phyloP scores from a whole-genome alignment of 2,113 vertebrate genomes.

The Origma solitaria region DNA sequence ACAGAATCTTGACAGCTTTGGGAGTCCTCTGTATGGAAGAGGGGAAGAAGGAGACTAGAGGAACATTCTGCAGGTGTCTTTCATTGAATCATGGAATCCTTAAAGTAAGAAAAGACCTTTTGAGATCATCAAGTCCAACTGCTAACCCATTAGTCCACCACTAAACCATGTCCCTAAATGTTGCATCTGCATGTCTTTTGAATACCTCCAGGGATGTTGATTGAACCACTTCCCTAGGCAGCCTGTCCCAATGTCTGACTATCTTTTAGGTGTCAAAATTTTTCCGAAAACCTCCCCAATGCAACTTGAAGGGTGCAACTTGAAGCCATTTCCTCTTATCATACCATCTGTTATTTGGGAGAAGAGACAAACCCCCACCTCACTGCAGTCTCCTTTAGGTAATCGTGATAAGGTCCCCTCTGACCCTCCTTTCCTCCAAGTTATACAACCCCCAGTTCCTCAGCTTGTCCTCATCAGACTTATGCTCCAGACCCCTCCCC shows the following conservation, averaged over 20 bases:
- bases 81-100: not conserved
- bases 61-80: not conserved
- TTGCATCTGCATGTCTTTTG: not conserved
- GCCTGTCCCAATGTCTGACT: not conserved
- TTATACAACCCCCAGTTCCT: not conserved
- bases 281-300: not conserved
- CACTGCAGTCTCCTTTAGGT: not conserved
- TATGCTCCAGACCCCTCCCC: not conserved
- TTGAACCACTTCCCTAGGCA: not conserved
- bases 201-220: not conserved
- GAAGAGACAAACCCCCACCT: not conserved
- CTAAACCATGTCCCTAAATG: not conserved
- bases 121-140: not conserved
- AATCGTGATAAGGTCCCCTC: rapidly evolving
- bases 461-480: not conserved
- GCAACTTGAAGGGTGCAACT: not conserved
- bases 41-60: not conserved
- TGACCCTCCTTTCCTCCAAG: not conserved
- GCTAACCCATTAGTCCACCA: not conserved
- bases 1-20: constrained; percentile 6
- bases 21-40: not conserved
- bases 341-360: rapidly evolving
- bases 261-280: not conserved
- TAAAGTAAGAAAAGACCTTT: not conserved
- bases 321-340: not conserved